phyloP scores from a whole-genome alignment of 2,113 vertebrate species.

The Mugil cephalus region DNA sequence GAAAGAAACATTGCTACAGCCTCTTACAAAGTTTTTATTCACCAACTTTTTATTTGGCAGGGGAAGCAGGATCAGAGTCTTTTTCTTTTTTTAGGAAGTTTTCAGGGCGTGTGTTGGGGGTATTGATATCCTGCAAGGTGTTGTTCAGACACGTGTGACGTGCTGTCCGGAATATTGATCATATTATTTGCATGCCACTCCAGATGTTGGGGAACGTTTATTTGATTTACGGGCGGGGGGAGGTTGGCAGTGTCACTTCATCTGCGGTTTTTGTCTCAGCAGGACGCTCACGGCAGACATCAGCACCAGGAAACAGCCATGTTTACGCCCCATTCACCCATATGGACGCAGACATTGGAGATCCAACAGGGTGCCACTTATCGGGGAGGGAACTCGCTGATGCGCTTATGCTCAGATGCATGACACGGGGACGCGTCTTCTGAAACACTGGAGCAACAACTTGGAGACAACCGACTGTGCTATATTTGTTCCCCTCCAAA shows the following conservation, averaged over 20 bases:
- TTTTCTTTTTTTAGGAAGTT: background rate
- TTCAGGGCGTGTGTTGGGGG: background rate
- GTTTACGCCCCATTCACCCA: background rate
- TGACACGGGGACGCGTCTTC: background rate
- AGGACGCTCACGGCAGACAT: background rate
- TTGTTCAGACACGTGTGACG: constrained; percentile 20
- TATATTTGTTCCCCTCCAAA: no score
- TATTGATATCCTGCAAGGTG: constrained; percentile 44
- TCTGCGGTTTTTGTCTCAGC: constrained; percentile 49
- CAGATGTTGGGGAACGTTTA: constrained; percentile 60
- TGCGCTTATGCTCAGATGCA: background rate
- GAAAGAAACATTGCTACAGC: constrained; percentile 11
- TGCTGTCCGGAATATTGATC: constrained; percentile 62
- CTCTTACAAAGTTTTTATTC: constrained; percentile 29
- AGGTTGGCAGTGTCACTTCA: constrained; percentile 27
- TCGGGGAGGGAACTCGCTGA: background rate
- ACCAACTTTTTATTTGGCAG: constrained; percentile 26
- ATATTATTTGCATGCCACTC: constrained; percentile 57
- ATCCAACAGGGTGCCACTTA: background rate
- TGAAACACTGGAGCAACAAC: background rate
- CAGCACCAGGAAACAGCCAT: background rate
- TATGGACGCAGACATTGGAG: background rate
- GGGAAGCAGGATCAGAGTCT: background rate
- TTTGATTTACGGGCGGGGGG: constrained; percentile 56
- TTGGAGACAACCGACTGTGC: no score